Evolutionary conservation across 1,140 invertebrate genomes (phyloP).

Genomic region (Bombus confusus): DNA sequence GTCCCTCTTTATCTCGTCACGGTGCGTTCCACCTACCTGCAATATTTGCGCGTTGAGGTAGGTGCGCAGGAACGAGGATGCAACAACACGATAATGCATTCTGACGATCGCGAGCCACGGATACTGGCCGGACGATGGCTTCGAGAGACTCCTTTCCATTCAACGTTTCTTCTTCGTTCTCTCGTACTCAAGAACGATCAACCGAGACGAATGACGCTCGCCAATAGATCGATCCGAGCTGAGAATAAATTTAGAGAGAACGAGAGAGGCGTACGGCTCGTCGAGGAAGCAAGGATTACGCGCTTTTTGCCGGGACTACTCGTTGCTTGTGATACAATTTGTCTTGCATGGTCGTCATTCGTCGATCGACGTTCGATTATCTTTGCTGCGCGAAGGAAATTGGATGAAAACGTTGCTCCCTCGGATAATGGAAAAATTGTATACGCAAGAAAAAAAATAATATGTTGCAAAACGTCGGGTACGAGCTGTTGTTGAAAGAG

Average conservation of each 20-base stretch:
- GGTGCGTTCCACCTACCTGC: constrained; percentile 59
- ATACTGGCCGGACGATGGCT: neutral
- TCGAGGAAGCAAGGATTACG: neutral
- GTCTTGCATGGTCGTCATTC: neutral
- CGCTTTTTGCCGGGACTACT: neutral
- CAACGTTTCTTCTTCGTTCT: neutral
- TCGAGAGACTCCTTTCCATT: constrained; percentile 11
- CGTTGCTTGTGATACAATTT: constrained; percentile 18
- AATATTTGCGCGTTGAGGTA: constrained; percentile 66
- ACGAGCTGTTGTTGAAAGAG: too few species aligned
- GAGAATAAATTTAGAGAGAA: neutral
- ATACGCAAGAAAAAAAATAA: too few species aligned
- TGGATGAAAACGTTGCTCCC: neutral
- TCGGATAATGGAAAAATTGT: neutral
- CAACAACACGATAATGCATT: constrained; percentile 25
- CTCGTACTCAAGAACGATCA: neutral
- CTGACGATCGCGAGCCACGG: neutral
- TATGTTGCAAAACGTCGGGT: neutral
- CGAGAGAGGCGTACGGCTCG: too few species aligned
- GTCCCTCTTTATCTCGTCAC: constrained; percentile 35
- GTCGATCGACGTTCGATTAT: neutral
- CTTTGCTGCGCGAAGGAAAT: neutral
- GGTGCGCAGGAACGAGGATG: constrained; percentile 36
- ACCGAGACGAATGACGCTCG: constrained; percentile 9
- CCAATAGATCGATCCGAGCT: constrained; percentile 1